phyloP scores from a whole-genome alignment of 2,888 invertebrate species.

The Cerastis rubricosa region DNA sequence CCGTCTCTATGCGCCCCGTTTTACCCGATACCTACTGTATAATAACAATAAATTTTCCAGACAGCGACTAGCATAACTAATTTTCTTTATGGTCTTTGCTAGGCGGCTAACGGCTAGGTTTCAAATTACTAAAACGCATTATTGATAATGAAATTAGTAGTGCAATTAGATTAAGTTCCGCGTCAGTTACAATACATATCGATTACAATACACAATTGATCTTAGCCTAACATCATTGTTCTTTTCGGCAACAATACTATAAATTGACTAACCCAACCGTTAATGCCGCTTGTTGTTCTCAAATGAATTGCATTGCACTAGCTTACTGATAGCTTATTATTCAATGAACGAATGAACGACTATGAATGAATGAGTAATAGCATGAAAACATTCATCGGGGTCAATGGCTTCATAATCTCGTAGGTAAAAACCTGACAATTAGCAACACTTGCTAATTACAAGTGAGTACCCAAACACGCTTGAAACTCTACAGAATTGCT shows the following conservation, averaged over 20 bases:
- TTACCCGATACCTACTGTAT: not conserved
- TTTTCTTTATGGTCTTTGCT: conserved; percentile 10
- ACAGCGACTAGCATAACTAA: not conserved
- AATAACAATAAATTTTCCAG: not conserved
- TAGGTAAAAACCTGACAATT: conserved; percentile 50
- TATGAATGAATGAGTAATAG: conserved; percentile 53
- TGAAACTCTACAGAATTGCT: conserved; percentile 8
- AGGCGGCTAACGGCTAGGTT: not conserved
- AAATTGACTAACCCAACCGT: not conserved
- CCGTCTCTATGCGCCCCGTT: not conserved
- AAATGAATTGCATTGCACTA: conserved; percentile 28
- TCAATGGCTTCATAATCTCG: conserved; percentile 48
- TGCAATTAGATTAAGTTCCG: conserved; percentile 10
- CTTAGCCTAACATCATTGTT: conserved; percentile 5
- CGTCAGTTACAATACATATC: conserved; percentile 3
- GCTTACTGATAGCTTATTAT: conserved; percentile 13
- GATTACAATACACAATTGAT: conserved; percentile 13
- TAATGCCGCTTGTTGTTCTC: conserved; percentile 6
- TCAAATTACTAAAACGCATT: conserved; percentile 7
- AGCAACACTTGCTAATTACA: conserved; percentile 41
- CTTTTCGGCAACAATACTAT: conserved; percentile 3
- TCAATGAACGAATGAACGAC: conserved; percentile 36
- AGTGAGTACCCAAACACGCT: conserved; percentile 24
- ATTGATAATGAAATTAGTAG: conserved; percentile 14
- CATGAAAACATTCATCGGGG: conserved; percentile 44